Evolutionary conservation across 2,113 vertebrate genomes (phyloP).

Genomic region (Xenopus laevis): DNA sequence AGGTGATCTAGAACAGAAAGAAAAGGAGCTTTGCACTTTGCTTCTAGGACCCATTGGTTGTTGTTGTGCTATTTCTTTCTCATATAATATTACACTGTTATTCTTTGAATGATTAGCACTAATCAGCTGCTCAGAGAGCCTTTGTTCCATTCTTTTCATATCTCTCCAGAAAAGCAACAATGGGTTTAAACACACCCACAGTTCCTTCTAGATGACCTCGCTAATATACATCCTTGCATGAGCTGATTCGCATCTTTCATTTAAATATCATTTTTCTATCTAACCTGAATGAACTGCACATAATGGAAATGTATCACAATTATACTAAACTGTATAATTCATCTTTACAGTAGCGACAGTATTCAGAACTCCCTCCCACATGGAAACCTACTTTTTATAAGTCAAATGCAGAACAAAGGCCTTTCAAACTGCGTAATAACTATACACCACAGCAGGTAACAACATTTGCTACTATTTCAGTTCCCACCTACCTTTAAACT

Average conservation of each 20-base stretch:
- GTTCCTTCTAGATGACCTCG: not conserved
- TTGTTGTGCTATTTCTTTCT: too few relatives aligned
- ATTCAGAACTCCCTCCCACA: conserved; percentile 12
- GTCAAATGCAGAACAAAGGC: not conserved
- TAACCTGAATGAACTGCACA: too few relatives aligned
- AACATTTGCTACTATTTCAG: not conserved
- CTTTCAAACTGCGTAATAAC: not conserved
- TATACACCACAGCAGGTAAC: conserved; percentile 8
- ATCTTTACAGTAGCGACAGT: not conserved
- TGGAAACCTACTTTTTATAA: not conserved
- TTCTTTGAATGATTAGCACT: too few relatives aligned
- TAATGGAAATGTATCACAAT: too few relatives aligned
- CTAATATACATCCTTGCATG: not conserved
- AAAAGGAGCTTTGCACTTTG: too few relatives aligned
- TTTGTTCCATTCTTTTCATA: too few relatives aligned
- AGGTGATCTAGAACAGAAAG: too few relatives aligned
- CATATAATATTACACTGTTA: too few relatives aligned
- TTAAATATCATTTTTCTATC: not conserved
- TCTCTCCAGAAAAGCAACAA: not conserved
- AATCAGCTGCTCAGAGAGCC: too few relatives aligned
- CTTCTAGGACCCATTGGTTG: too few relatives aligned
- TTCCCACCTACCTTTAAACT: not conserved
- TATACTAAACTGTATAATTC: not conserved
- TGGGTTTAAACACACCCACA: not conserved
- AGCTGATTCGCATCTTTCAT: not conserved